Evolutionary conservation across 1,140 invertebrate genomes (phyloP).

Genomic region (Ptiloglossa arizonensis): DNA sequence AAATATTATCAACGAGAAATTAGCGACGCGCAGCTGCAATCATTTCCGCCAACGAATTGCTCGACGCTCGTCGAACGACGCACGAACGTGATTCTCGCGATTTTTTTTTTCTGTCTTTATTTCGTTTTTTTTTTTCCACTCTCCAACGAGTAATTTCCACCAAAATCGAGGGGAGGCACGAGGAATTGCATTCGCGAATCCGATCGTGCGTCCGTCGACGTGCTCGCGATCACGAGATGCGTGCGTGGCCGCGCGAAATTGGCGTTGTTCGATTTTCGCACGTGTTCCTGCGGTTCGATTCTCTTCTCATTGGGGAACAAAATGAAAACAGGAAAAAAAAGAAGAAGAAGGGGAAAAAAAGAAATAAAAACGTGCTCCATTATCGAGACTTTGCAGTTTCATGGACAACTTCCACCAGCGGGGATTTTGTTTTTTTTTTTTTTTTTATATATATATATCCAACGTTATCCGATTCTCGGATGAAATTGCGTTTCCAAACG

Average conservation of each 20-base stretch:
- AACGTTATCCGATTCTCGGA: too few species aligned
- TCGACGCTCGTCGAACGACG: conserved; percentile 4
- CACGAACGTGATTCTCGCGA: neutral
- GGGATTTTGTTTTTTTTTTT: too few species aligned
- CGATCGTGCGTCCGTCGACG: conserved; percentile 50
- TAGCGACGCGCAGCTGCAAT: conserved; percentile 4
- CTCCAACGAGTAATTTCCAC: neutral
- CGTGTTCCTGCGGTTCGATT: neutral
- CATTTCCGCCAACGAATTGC: conserved; percentile 2
- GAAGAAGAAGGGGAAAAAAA: too few species aligned
- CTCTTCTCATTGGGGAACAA: neutral
- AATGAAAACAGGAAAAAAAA: neutral
- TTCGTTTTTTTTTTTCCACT: too few species aligned
- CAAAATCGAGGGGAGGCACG: neutral
- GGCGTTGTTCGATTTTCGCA: neutral
- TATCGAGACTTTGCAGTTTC: neutral
- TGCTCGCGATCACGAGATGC: conserved; percentile 46
- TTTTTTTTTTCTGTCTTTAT: too few species aligned
- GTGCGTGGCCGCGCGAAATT: conserved; percentile 41
- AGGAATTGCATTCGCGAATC: neutral
- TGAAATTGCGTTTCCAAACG: neutral
- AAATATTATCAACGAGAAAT: neutral
- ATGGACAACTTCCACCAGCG: neutral
- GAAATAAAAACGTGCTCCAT: neutral
- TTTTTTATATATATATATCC: too few species aligned